Percentiles rank a stretch among this genome's conserved stretches.
Evolutionary conservation across 1,140 invertebrate species (phyloP).

Genomic region (Brachionus angularis): DNA sequence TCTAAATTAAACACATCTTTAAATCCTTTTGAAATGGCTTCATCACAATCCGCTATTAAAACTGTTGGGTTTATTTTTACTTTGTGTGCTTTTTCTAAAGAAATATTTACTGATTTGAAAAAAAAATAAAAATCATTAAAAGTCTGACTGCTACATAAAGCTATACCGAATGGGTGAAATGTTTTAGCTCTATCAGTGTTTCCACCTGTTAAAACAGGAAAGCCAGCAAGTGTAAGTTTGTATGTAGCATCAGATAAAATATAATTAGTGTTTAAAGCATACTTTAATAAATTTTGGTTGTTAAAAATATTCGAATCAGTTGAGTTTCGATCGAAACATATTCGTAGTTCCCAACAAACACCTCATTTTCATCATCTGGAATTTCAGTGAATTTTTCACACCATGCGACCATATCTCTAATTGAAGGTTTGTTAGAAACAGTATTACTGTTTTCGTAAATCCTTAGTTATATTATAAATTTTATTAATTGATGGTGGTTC

Average conservation of each 20-base stretch:
- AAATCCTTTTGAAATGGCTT: not conserved
- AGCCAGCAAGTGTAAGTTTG: not conserved
- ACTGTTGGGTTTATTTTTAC: not conserved
- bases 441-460: not conserved
- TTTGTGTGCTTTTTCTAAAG: not conserved
- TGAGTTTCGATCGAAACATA: not conserved
- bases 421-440: not conserved
- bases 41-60: not conserved
- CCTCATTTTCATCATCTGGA: not conserved
- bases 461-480: not conserved
- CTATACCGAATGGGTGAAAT: conserved; percentile 17
- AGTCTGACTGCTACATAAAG: not conserved
- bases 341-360: not conserved
- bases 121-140: not conserved
- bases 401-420: not conserved
- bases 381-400: not conserved
- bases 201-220: not conserved
- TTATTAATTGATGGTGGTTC: not conserved
- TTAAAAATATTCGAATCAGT: not conserved
- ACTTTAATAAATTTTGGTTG: not conserved
- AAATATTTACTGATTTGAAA: not conserved
- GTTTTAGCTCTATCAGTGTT: not conserved
- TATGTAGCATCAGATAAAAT: conserved; percentile 1
- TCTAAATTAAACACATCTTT: not conserved
- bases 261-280: not conserved